Conservation (phyloP, 1,140 invertebrate genomes). For the Platorchestia sp. region DNA sequence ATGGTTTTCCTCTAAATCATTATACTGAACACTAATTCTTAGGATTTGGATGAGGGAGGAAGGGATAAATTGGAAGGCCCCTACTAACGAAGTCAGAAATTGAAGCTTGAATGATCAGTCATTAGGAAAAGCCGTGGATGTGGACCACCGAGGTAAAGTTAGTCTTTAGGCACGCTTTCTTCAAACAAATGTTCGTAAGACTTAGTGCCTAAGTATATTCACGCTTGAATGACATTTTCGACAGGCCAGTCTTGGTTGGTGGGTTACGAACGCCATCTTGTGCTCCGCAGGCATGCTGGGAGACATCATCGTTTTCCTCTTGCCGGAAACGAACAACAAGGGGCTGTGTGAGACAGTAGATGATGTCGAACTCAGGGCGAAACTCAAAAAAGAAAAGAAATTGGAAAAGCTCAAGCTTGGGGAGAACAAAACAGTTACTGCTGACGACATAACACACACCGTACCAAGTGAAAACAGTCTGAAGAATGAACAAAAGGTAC, state of each 20-base stretch:
- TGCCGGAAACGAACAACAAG: conserved; percentile 54
- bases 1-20: no score
- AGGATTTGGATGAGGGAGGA: no score
- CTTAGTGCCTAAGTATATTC: neutral
- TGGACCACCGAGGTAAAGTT: no score
- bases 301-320: conserved; percentile 3
- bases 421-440: conserved; percentile 12
- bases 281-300: conserved; percentile 43
- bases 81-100: no score
- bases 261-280: conserved; percentile 51
- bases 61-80: no score
- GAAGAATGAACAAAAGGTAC: neutral
- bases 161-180: no score
- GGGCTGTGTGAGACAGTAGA: conserved; percentile 55
- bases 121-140: no score
- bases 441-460: conserved; percentile 10
- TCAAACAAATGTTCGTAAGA: no score
- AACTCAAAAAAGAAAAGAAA: conserved; percentile 44
- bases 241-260: conserved; percentile 57
- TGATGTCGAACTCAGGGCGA: conserved; percentile 53
- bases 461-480: neutral
- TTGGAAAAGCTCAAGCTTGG: neutral
- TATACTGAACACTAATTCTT: no score
- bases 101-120: no score
- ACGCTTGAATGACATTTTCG: neutral